A percentile compares a stretch with the other conserved stretches of the same genome.
Conservation (phyloP, 2,113 vertebrate species). For the Rana temporaria region DNA sequence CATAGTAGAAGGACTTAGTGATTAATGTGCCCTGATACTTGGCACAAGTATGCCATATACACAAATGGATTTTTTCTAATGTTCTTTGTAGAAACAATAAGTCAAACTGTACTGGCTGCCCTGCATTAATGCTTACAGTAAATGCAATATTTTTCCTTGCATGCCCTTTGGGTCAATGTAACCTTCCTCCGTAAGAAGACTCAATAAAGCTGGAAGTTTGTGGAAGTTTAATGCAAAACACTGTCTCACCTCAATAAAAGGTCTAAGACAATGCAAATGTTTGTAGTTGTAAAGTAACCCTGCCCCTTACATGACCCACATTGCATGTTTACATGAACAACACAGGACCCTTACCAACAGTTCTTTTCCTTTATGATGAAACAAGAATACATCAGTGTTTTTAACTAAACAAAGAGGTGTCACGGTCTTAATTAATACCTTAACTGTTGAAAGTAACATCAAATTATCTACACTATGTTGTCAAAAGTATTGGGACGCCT, state of each 20-base stretch:
- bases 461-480: no score
- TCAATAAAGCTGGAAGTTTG: neutral
- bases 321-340: neutral
- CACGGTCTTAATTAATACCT: no score
- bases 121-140: neutral
- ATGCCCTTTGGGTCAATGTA: neutral
- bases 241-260: neutral
- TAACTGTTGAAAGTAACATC: no score
- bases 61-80: neutral
- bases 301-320: neutral
- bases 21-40: neutral
- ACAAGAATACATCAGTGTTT: no score
- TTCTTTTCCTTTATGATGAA: no score
- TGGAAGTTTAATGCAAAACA: neutral
- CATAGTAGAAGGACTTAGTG: neutral
- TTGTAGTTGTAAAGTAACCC: neutral
- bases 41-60: neutral
- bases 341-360: neutral
- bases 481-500: no score
- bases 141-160: neutral
- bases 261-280: neutral
- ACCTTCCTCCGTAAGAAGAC: conserved; percentile 3
- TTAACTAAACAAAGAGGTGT: no score
- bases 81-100: conserved; percentile 11
- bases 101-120: neutral